Conservation (phyloP, 2,888 invertebrate species). For the Megamerina dolium region DNA sequence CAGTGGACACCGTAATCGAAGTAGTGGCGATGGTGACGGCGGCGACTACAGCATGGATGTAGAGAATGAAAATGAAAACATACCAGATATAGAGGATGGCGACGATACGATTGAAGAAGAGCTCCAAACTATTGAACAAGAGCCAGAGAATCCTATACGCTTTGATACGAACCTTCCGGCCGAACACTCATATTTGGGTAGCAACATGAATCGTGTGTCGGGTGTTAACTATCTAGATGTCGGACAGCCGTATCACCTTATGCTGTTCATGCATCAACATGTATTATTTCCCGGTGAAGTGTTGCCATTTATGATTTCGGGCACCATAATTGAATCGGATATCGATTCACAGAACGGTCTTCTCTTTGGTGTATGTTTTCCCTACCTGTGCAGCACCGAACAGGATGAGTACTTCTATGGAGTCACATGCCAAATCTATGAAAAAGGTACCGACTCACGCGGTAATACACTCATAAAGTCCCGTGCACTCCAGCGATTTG, state of each 20-base stretch:
- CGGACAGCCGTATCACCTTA: slow-evolving; percentile 52
- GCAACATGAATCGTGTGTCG: slow-evolving; percentile 55
- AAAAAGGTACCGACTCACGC: slow-evolving; percentile 39
- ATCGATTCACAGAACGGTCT: slow-evolving; percentile 39
- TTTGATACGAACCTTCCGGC: slow-evolving; percentile 55
- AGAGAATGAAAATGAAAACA: slow-evolving; percentile 5
- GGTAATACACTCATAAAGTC: slow-evolving; percentile 60
- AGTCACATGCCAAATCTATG: slow-evolving; percentile 49
- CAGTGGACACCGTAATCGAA: slow-evolving; percentile 20
- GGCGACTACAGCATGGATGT: slow-evolving; percentile 14
- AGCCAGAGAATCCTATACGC: slow-evolving; percentile 28
- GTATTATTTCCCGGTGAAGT: slow-evolving; percentile 76
- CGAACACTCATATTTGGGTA: slow-evolving; percentile 52
- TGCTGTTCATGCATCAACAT: slow-evolving; percentile 56
- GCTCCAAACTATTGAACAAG: slow-evolving; percentile 3
- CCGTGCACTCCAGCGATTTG: slow-evolving; percentile 70
- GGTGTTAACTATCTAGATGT: slow-evolving; percentile 62
- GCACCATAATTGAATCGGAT: slow-evolving; percentile 37
- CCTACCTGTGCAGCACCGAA: slow-evolving; percentile 28
- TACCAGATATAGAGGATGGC: no score
- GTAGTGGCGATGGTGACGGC: slow-evolving; percentile 9
- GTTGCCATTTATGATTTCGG: slow-evolving; percentile 62
- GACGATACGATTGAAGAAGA: slow-evolving; percentile 7
- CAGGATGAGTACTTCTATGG: slow-evolving; percentile 34
- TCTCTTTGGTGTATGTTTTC: slow-evolving; percentile 46